Evolutionary conservation across 2,113 vertebrate genomes (phyloP), one percentile per base, ranked within the genome.

Genomic region (Paramisgurnus dabryanus): DNA sequence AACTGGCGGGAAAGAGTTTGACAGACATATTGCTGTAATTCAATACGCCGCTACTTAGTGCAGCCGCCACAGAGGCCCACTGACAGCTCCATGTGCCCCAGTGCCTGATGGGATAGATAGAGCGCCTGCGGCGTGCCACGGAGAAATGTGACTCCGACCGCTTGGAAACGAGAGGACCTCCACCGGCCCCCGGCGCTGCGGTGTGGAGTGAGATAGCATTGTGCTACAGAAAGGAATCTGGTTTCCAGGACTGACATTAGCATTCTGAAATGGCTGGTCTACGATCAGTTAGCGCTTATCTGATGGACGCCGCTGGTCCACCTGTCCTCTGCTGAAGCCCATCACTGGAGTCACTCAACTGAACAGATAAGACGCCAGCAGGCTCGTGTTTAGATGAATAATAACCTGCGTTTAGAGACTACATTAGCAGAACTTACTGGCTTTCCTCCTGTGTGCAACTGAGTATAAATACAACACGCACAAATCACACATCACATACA

Each of bases 1-100:
- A 68, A 75, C n/a, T 45, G 67, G 58, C n/a, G 55, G 67, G 71
- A 79, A 75, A 49, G 76, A 40, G 43, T 87, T 73, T 90, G 86
- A 78, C 78, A 85, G 91, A 90, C 91, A 92, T 92, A 89, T 91
- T 89, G 88, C 85, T 88, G 92, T 88, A 93, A 93, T 86, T 87
- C 74, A 90, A 92, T 91, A 85, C 89, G 84, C 76, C 80, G 73
- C 82, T 87, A 80, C 83, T 86, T 82, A 67, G 86, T 83, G 73
- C 74, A 82, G 77, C 63, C 11, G 76, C 87, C 86, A 84, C 81
- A 13, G 69, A 65, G 81, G 82, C 84, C 43, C 88, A 86, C 83
- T 89, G 87, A 89, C 86, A 86, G 82, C 58, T 47, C 39, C 63
- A 50, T 64, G 71, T 68, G 71, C 81, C 78, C 75, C 71, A 39